These are phyloP conservation scores for Epistrophe grossulariae DNA, from an alignment of 2,888 invertebrate genomes.

Conservation along the genomic window DNA sequence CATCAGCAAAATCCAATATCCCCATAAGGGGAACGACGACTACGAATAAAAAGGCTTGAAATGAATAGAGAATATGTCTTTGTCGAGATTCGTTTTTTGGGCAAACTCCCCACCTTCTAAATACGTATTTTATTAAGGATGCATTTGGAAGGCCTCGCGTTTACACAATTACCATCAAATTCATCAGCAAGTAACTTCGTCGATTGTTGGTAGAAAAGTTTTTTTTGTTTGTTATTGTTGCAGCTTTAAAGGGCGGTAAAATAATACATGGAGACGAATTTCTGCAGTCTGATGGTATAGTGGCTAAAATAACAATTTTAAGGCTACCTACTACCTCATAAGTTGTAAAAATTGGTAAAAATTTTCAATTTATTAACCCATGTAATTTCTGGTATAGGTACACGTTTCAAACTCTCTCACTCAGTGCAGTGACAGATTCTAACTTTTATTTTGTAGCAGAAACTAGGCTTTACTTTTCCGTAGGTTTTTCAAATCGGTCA, in stretches of 20 bases:
- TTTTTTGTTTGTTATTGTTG: slow-evolving; percentile 1
- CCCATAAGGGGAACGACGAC: slow-evolving; percentile 3
- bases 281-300: neutral
- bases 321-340: too few species aligned
- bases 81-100: slow-evolving; percentile 33
- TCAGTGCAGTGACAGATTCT: too few species aligned
- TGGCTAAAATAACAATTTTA: too few species aligned
- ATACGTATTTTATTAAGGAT: slow-evolving; percentile 12
- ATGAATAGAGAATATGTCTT: slow-evolving; percentile 43
- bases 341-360: too few species aligned
- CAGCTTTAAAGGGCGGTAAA: neutral
- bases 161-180: slow-evolving; percentile 67
- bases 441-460: too few species aligned
- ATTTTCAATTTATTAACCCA: too few species aligned
- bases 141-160: slow-evolving; percentile 57
- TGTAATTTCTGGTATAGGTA: too few species aligned
- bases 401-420: too few species aligned
- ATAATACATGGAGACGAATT: neutral
- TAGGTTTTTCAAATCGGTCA: too few species aligned
- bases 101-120: neutral
- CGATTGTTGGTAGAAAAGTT: slow-evolving; percentile 57
- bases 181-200: slow-evolving; percentile 63
- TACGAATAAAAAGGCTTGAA: slow-evolving; percentile 4
- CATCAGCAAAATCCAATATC: slow-evolving; percentile 74
- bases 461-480: too few species aligned